phyloP scores from a whole-genome alignment of 1,140 invertebrate species.

The Episyrphus balteatus region DNA sequence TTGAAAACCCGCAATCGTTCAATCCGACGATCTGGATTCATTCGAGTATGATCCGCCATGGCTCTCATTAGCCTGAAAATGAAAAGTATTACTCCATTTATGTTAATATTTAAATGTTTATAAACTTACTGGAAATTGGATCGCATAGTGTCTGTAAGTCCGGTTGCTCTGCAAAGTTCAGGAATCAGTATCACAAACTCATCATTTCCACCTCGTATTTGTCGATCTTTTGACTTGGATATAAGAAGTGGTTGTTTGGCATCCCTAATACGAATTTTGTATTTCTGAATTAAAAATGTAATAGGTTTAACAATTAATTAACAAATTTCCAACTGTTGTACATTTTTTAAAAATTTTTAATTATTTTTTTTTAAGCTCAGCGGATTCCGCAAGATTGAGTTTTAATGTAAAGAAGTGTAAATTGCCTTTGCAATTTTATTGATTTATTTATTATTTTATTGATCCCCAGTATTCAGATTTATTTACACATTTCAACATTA shows the following conservation, averaged over 20 bases:
- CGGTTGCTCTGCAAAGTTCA: slow-evolving; percentile 62
- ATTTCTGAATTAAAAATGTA: slow-evolving; percentile 39
- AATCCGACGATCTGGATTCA: slow-evolving; percentile 49
- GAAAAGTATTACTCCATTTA: slow-evolving; percentile 2
- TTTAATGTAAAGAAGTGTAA: too few species aligned
- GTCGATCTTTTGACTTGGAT: slow-evolving; percentile 46
- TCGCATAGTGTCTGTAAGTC: slow-evolving; percentile 48
- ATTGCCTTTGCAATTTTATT: too few species aligned
- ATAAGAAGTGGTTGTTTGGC: slow-evolving; percentile 53
- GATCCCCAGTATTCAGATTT: too few species aligned
- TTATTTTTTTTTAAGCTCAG: too few species aligned
- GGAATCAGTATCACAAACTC: slow-evolving; percentile 57
- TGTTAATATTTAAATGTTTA: slow-evolving; percentile 18
- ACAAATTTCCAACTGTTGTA: slow-evolving; percentile 3
- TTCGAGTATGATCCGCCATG: slow-evolving; percentile 49
- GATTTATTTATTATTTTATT: too few species aligned
- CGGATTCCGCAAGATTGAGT: too few species aligned
- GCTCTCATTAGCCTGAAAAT: slow-evolving; percentile 47
- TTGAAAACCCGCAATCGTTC: slow-evolving; percentile 50
- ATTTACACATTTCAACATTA: too few species aligned
- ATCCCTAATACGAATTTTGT: slow-evolving; percentile 47
- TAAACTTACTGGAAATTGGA: slow-evolving; percentile 35
- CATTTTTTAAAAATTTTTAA: neutral
- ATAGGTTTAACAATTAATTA: neutral
- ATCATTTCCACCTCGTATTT: slow-evolving; percentile 46